Base-by-base conservation (phyloP, 2,113 vertebrate genomes). In the Percina caprodes region DNA sequence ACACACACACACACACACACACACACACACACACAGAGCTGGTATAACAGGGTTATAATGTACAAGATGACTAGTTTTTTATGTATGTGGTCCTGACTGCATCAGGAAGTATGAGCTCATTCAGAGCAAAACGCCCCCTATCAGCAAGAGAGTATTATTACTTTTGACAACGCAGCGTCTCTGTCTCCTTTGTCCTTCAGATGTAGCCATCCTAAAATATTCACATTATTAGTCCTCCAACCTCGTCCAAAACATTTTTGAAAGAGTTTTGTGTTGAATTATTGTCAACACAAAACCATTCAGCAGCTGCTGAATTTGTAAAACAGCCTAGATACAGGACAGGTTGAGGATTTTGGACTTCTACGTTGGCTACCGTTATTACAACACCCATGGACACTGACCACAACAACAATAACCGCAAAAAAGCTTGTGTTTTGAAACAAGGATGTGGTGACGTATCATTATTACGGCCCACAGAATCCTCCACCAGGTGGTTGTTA, bases 31-130 rank as follows among this genome's bases (percentile, higher is more conserved):
- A n/a, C n/a, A n/a, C 79, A 84, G 89, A 89, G 87, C 77, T 92
- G 91, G 90, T 92, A 86, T 70, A 91, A 94, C 92, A 94, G 93
- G 92, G 92, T 94, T 90, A 72, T 70, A 80, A 88, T 74, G 85
- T 87, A 78, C 59, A 86, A 91, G 84, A 90, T 84, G 89, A 90
- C 48, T 92, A 74, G 86, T 89, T 92, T 88, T 88, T 60, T 89
- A 88, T 86, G 77, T 76, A 45, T 69, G 52, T 83, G 79, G 79
- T 89, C 80, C 85, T 83, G 84, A 88, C 74, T 45, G 68, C 76
- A 84, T 88, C 85, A 85, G 75, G 84, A 90, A 88, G 72, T 69
- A 58, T 62, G 85, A 89, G 84, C 79, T 75, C 69, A 74, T 82
- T 89, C 86, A 78, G 89, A 90, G 73, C 56, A 85, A 77, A 85